A percentile compares a stretch with the other conserved stretches of the same genome.
phyloP scores from a whole-genome alignment of 1,140 invertebrate species.

The Panulirus ornatus region DNA sequence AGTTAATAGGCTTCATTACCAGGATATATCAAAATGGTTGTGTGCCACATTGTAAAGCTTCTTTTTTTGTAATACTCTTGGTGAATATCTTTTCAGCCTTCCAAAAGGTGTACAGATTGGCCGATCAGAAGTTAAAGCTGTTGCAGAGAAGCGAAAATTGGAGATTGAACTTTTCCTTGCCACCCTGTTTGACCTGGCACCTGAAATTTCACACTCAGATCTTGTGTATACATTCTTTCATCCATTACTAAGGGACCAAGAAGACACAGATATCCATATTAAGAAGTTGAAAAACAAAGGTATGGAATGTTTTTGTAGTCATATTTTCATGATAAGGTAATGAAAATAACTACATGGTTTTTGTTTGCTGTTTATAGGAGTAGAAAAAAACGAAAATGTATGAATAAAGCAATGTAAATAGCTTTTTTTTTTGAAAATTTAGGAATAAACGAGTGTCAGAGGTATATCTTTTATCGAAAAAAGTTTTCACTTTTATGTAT shows the following conservation, averaged over 20 bases:
- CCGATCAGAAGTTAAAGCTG: conserved; percentile 94
- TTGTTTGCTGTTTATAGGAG: no score
- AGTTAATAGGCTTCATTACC: no score
- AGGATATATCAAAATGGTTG: no score
- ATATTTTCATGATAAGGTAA: not conserved
- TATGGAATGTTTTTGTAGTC: not conserved
- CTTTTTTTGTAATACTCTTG: no score
- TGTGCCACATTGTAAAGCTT: not conserved
- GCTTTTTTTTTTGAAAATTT: conserved; percentile 39
- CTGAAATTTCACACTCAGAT: conserved; percentile 97
- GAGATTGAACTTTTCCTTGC: conserved; percentile 93
- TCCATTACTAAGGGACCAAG: conserved; percentile 89
- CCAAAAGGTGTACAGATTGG: conserved; percentile 90
- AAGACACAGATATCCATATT: conserved; percentile 86
- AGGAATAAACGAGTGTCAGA: not conserved
- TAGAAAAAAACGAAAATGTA: no score
- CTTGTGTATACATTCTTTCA: conserved; percentile 99
- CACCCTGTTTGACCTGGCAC: conserved; percentile 89
- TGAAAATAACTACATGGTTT: no score
- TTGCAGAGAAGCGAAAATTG: conserved; percentile 91
- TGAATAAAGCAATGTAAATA: not conserved
- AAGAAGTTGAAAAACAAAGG: conserved; percentile 82
- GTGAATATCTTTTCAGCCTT: conserved; percentile 80
- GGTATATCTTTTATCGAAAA: no score
- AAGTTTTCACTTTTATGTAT: no score